Evolutionary conservation across 2,113 vertebrate species (phyloP), one percentile per base, ranked within the genome.

Genomic region (Chloropsis cyanopogon): DNA sequence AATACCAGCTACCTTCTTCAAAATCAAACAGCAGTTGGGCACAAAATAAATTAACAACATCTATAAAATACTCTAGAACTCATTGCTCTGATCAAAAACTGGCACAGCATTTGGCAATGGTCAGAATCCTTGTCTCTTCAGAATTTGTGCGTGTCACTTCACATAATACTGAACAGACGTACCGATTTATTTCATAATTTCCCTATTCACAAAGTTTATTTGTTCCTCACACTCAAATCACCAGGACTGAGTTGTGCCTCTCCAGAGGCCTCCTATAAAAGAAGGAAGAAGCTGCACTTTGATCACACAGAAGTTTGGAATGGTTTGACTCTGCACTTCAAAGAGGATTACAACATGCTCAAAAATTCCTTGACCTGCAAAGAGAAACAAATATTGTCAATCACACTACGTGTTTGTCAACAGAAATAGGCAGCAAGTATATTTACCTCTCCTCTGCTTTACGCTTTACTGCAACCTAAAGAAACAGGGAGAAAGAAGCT

Each of bases 321-420:
- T 29, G 75, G 83, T 78, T 35, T 68, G 77, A 54, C 46, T 86
- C 46, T 64, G 70, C 7, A 21, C 95, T 97, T 97, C 94, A 83
- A 73, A 79, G 91, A 63, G 56, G 82, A 88, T 97, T 97, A 98
- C 42, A 98, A 95, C 5, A 84, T 97, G 90, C 97, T 98, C 97
- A 98, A 88, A 97, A 98, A 98, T 78, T 98, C 98, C 95, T 98
- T 98, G 72, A 98, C 98, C 98, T 98, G 93, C 71, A 82, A 94
- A 69, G 85, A 91, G 87, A 94, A 90, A 93, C 42, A 89, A 86
- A 82, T 23, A 95, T 19, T 12, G 31, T 96, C 76, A 94, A 37
- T 65, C 59, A 64, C 57, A 65, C 24, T 5, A 88, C 57, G 65
- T 64, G 65, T 47, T 72, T 44, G 82, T 17, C 46, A 71, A 14